Conservation (phyloP, 2,797 vertebrate species). For the Apogon talboti region DNA sequence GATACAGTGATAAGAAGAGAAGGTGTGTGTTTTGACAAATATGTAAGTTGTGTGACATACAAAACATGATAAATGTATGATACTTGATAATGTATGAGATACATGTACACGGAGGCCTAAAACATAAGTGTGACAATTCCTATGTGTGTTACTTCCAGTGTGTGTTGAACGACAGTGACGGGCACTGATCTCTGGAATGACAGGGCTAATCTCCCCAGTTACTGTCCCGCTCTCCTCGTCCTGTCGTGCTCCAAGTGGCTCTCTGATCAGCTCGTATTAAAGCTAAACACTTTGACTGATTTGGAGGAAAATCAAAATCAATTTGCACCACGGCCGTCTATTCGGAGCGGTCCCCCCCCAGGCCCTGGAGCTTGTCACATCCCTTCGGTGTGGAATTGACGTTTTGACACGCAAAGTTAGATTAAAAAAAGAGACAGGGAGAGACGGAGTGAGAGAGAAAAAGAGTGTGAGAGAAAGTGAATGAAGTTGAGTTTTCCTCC, state of each 20-base stretch:
- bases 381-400: constrained; percentile 84
- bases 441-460: constrained; percentile 38
- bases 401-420: constrained; percentile 84
- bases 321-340: constrained; percentile 83
- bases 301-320: constrained; percentile 90
- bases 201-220: constrained; percentile 82
- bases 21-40: constrained; percentile 17
- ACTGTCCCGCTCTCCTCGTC: constrained; percentile 70
- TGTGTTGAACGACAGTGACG: constrained; percentile 69
- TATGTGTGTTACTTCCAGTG: background rate
- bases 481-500: constrained; percentile 45
- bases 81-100: background rate
- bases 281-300: constrained; percentile 88
- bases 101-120: background rate
- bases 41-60: constrained; percentile 1
- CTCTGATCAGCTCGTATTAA: constrained; percentile 87
- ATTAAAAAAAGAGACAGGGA: constrained; percentile 65
- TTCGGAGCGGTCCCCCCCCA: constrained; percentile 77
- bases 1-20: constrained; percentile 43
- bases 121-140: constrained; percentile 1
- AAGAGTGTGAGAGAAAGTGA: constrained; percentile 32
- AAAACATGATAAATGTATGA: background rate
- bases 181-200: constrained; percentile 82
- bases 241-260: constrained; percentile 81
- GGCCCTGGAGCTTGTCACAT: constrained; percentile 84